Conservation (phyloP, 1,140 invertebrate genomes). For the Aradophagus sp. region DNA sequence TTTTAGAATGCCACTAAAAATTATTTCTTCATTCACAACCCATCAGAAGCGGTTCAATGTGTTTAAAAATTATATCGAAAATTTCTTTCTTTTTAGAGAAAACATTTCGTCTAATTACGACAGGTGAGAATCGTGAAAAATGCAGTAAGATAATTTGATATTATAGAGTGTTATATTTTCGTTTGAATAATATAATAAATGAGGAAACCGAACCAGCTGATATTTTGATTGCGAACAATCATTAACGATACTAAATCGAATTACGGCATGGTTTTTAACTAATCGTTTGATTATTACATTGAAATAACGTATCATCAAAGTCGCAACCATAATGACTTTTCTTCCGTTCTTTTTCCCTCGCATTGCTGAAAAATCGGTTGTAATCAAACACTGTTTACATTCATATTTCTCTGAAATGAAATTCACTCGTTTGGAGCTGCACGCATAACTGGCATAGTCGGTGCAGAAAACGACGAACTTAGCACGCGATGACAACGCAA, state of each 20-base stretch:
- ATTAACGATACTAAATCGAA: too few species aligned
- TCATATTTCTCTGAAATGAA: conserved; percentile 26
- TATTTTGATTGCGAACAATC: too few species aligned
- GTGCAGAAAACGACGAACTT: conserved; percentile 55
- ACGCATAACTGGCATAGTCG: conserved; percentile 44
- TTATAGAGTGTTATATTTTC: conserved; percentile 5
- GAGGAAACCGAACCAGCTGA: too few species aligned
- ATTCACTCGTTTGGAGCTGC: conserved; percentile 42
- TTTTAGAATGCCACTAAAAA: too few species aligned
- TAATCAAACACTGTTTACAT: too few species aligned
- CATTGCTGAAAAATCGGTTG: conserved; percentile 17
- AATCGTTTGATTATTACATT: too few species aligned
- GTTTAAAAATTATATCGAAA: background rate
- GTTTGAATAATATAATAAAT: too few species aligned
- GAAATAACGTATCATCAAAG: conserved; percentile 1
- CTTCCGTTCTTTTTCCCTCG: conserved; percentile 3
- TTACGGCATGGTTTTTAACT: too few species aligned
- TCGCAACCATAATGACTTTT: conserved; percentile 11
- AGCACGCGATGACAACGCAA: conserved; percentile 56
- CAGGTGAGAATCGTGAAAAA: conserved; percentile 64
- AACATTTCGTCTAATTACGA: conserved; percentile 65
- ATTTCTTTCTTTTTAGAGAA: conserved; percentile 67
- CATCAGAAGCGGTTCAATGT: too few species aligned
- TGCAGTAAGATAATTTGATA: conserved; percentile 15
- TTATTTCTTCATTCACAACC: too few species aligned